Evolutionary conservation across 2,113 vertebrate species (phyloP).

Genomic region (Eolophus roseicapilla): DNA sequence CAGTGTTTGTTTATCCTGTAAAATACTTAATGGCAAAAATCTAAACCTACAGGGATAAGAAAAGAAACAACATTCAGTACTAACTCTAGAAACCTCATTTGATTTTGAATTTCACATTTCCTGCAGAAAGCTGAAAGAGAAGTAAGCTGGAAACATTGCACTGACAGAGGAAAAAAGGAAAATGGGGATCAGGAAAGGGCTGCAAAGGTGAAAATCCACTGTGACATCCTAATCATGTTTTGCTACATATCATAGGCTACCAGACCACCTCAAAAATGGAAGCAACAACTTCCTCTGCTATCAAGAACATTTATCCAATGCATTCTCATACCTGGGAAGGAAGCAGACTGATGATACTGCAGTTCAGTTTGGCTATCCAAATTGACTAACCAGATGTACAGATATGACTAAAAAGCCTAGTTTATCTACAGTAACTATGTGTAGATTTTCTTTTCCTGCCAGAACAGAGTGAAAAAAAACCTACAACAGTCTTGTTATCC

Average conservation of each 20-base stretch:
- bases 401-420: background rate
- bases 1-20: background rate
- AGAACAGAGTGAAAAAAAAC: background rate
- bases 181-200: background rate
- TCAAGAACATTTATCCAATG: background rate
- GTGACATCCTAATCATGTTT: background rate
- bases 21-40: background rate
- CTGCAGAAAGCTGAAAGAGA: constrained; percentile 4
- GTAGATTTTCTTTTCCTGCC: background rate
- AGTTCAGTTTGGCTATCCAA: background rate
- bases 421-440: background rate
- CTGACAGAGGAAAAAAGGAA: background rate
- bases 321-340: background rate
- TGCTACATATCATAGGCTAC: background rate
- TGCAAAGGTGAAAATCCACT: constrained; percentile 18
- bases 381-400: background rate
- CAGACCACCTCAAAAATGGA: background rate
- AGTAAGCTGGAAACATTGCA: background rate
- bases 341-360: background rate
- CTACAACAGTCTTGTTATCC: background rate
- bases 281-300: background rate
- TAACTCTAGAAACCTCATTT: background rate
- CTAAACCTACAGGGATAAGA: background rate
- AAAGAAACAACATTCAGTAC: background rate
- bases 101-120: constrained; percentile 18